A percentile compares a stretch with the other conserved stretches of the same genome.
Evolutionary conservation across 2,113 vertebrate genomes (phyloP).

Genomic region (Xiphophorus hellerii): DNA sequence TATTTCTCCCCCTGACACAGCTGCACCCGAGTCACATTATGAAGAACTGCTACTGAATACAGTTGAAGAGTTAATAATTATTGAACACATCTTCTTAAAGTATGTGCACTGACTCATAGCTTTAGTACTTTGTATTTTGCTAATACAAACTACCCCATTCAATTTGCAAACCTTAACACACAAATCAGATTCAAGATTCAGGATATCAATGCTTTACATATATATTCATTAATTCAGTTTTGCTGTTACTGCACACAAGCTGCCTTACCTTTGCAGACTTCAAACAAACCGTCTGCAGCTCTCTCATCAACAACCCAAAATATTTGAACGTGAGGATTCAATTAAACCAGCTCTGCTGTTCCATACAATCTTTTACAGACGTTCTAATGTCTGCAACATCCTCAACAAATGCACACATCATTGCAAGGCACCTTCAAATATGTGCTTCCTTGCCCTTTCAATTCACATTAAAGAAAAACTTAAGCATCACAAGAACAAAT

Average conservation of each 20-base stretch:
- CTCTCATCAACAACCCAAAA: not conserved
- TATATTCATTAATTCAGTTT: constrained; percentile 12
- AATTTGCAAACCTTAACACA: constrained; percentile 22
- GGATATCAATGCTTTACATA: constrained; percentile 6
- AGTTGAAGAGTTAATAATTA: constrained; percentile 33
- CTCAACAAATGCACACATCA: constrained; percentile 25
- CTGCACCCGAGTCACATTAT: no score
- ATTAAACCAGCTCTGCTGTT: not conserved
- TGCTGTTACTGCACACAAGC: not conserved
- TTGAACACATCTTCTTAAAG: constrained; percentile 32
- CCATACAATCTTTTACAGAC: not conserved
- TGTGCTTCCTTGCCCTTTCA: constrained; percentile 14
- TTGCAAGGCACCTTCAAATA: constrained; percentile 8
- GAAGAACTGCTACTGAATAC: no score
- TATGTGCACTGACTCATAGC: constrained; percentile 10
- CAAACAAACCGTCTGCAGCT: constrained; percentile 20
- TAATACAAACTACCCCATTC: not conserved
- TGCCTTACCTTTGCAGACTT: not conserved
- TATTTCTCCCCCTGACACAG: not conserved
- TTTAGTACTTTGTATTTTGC: constrained; percentile 30
- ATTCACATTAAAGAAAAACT: constrained; percentile 2
- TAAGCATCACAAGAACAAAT: not conserved
- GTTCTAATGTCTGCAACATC: constrained; percentile 12
- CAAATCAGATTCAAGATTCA: not conserved
- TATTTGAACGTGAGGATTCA: not conserved